Conservation (phyloP, 1,140 invertebrate species). For the Drosophila jambulina region DNA sequence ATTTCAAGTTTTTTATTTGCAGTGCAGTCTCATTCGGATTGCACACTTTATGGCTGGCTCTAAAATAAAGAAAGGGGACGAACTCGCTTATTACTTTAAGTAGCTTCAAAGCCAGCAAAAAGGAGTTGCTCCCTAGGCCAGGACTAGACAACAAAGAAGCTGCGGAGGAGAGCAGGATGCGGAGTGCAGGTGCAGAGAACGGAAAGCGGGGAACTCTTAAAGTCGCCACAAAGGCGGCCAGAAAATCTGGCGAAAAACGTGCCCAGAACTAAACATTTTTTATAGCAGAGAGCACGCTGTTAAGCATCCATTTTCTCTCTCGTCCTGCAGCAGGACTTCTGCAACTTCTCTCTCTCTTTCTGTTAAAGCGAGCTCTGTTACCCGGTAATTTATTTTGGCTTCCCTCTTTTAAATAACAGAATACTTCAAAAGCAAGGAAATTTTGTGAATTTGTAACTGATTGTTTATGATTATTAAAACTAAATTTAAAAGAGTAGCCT, state of each 20-base stretch:
- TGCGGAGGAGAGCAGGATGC: conserved; percentile 2
- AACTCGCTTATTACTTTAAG: conserved; percentile 39
- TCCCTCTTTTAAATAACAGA: neutral
- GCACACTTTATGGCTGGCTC: conserved; percentile 33
- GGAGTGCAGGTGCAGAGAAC: neutral
- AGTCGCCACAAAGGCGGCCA: conserved; percentile 57
- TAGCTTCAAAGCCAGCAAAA: conserved; percentile 35
- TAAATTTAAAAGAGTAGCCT: neutral
- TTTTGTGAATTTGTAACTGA: too few relatives aligned
- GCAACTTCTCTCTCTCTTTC: conserved; percentile 3
- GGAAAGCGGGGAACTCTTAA: conserved; percentile 42
- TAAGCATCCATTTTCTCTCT: conserved; percentile 16
- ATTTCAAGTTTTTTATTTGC: conserved; percentile 35
- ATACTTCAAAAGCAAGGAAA: neutral
- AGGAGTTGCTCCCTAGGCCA: conserved; percentile 4
- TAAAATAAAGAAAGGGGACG: conserved; percentile 41
- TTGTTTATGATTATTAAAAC: neutral
- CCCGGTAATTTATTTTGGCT: conserved; percentile 51
- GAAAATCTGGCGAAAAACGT: conserved; percentile 29
- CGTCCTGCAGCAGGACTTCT: neutral
- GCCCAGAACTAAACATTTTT: conserved; percentile 50
- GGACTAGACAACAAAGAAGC: conserved; percentile 46
- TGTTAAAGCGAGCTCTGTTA: conserved; percentile 39
- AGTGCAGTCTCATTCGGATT: conserved; percentile 13
- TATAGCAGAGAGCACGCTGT: conserved; percentile 49